Conservation (phyloP, 2,888 invertebrate species). For the Rhodophaea formosa region DNA sequence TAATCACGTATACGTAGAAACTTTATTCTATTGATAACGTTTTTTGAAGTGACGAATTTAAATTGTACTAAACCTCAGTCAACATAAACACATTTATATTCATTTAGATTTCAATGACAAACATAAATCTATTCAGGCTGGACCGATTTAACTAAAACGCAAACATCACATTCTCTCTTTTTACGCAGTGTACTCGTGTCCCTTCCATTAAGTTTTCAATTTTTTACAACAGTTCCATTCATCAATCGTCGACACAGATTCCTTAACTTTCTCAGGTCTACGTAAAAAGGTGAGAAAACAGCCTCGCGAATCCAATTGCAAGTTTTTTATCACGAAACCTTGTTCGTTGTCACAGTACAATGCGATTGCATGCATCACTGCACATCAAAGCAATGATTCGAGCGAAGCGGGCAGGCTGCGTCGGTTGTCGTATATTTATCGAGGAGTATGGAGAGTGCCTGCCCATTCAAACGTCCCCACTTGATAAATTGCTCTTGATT, state of each 20-base stretch:
- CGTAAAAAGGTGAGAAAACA: conserved; percentile 12
- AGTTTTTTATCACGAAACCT: conserved; percentile 26
- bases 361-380: conserved; percentile 44
- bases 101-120: too few species aligned
- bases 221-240: not conserved
- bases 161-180: too few species aligned
- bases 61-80: too few species aligned
- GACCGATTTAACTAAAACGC: too few species aligned
- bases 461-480: conserved; percentile 67
- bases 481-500: conserved; percentile 72
- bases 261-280: not conserved
- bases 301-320: not conserved
- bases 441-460: conserved; percentile 48
- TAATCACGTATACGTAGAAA: too few species aligned
- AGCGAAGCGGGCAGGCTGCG: conserved; percentile 26
- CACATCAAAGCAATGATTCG: conserved; percentile 37
- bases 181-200: too few species aligned
- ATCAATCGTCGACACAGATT: conserved; percentile 5
- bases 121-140: too few species aligned
- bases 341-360: conserved; percentile 35
- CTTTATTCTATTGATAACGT: too few species aligned
- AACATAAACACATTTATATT: too few species aligned
- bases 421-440: conserved; percentile 48
- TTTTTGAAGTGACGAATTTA: too few species aligned
- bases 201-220: not conserved